A percentile compares a stretch with the other conserved stretches of the same genome.
phyloP scores from a whole-genome alignment of 53 echinoderm and acorn worm genomes.

The Actinopyga echinites region DNA sequence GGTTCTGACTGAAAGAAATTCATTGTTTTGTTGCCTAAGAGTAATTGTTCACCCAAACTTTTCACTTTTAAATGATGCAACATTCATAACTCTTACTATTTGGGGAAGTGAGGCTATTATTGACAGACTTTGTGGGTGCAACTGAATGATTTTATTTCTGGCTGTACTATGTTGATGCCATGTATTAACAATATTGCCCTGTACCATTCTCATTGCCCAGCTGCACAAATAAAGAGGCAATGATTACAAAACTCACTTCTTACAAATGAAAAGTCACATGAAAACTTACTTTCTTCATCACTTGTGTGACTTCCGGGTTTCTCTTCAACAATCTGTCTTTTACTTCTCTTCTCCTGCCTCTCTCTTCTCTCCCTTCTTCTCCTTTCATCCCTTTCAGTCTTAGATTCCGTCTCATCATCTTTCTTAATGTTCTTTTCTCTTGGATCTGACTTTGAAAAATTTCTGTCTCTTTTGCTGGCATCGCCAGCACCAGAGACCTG shows the following conservation, averaged over 20 bases:
- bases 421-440: slow-evolving; percentile 4
- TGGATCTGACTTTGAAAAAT: background rate
- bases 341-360: slow-evolving; percentile 19
- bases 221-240: background rate
- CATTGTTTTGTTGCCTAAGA: too few species aligned
- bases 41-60: too few species aligned
- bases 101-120: too few species aligned
- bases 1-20: too few species aligned
- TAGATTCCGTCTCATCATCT: slow-evolving; percentile 22
- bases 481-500: slow-evolving; percentile 2
- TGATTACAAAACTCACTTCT: too few species aligned
- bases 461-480: background rate
- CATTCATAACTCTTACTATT: too few species aligned
- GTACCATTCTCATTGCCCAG: too few species aligned
- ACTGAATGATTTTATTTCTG: too few species aligned
- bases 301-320: slow-evolving; percentile 8
- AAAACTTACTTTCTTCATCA: slow-evolving; percentile 39
- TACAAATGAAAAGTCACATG: background rate
- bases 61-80: too few species aligned
- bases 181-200: too few species aligned
- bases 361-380: slow-evolving; percentile 36
- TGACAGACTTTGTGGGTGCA: too few species aligned
- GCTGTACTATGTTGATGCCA: too few species aligned
- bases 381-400: slow-evolving; percentile 12
- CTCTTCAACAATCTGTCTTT: slow-evolving; percentile 38